A percentile compares a stretch with the other conserved stretches of the same genome.
Conservation (phyloP, 2,888 invertebrate species). For the Drosophila meridiana region DNA sequence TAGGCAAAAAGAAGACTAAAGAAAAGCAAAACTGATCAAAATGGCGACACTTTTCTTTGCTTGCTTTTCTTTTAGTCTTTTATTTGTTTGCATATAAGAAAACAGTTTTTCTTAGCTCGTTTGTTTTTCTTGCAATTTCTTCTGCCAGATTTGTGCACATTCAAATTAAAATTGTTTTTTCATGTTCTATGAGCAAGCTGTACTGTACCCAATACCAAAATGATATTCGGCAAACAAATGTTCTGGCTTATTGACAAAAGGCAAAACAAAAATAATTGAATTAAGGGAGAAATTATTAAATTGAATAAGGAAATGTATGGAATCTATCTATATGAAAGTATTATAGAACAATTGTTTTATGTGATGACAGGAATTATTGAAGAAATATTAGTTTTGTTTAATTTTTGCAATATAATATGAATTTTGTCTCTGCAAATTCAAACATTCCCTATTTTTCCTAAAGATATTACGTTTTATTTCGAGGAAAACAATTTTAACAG, state of each 20-base stretch:
- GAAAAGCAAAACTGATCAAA: slow-evolving; percentile 32
- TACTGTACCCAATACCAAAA: slow-evolving; percentile 30
- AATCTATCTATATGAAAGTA: background rate
- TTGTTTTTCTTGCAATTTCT: slow-evolving; percentile 39
- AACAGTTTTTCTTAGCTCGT: slow-evolving; percentile 27
- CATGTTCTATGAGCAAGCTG: slow-evolving; percentile 40
- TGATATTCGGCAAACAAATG: slow-evolving; percentile 15
- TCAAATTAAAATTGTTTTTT: slow-evolving; percentile 64
- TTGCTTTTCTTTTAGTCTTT: slow-evolving; percentile 48
- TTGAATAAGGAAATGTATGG: background rate
- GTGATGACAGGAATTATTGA: too few species aligned
- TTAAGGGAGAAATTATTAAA: background rate
- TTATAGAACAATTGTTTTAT: too few species aligned
- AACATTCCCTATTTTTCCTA: too few species aligned
- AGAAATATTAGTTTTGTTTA: too few species aligned
- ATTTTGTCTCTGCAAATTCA: too few species aligned
- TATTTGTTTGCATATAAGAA: slow-evolving; percentile 18
- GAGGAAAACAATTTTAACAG: too few species aligned
- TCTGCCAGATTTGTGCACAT: slow-evolving; percentile 44
- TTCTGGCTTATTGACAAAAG: slow-evolving; percentile 26
- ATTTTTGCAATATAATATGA: too few species aligned
- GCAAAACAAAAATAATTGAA: background rate
- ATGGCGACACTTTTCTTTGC: slow-evolving; percentile 63
- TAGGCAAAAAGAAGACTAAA: slow-evolving; percentile 2
- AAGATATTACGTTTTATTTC: too few species aligned